Evolutionary conservation across 2,113 vertebrate genomes (phyloP).

Genomic region (Salminus brasiliensis): DNA sequence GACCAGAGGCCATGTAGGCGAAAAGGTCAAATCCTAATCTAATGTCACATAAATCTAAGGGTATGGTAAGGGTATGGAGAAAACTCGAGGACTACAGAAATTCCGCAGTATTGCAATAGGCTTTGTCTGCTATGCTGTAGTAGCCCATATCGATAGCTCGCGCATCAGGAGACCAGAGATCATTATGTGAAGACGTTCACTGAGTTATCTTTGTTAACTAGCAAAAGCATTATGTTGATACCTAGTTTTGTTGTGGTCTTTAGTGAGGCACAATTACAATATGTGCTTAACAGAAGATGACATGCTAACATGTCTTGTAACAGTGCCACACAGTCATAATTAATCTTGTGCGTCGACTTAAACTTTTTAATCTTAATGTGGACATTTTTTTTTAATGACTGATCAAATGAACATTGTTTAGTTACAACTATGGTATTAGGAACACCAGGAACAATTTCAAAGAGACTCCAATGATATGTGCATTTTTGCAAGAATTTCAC

Average conservation of each 20-base stretch:
- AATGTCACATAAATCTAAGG: background rate
- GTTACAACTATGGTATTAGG: background rate
- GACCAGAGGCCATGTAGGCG: background rate
- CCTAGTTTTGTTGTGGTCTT: background rate
- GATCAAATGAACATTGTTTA: background rate
- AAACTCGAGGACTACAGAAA: too few species aligned
- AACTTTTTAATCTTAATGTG: background rate
- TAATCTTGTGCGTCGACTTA: background rate
- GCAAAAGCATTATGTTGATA: background rate
- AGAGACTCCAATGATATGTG: background rate
- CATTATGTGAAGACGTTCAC: background rate
- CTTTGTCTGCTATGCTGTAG: too few species aligned
- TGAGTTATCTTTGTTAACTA: background rate
- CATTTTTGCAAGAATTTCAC: background rate
- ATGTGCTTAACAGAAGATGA: background rate
- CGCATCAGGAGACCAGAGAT: background rate
- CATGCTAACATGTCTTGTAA: background rate
- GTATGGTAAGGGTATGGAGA: too few species aligned
- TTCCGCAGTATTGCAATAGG: too few species aligned
- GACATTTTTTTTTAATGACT: too few species aligned
- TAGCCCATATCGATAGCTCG: background rate
- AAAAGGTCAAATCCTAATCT: constrained; percentile 11
- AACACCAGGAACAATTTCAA: background rate
- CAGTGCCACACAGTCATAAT: background rate
- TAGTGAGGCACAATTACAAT: background rate